Conservation (phyloP, 2,888 invertebrate species). For the Rhagonycha lutea region DNA sequence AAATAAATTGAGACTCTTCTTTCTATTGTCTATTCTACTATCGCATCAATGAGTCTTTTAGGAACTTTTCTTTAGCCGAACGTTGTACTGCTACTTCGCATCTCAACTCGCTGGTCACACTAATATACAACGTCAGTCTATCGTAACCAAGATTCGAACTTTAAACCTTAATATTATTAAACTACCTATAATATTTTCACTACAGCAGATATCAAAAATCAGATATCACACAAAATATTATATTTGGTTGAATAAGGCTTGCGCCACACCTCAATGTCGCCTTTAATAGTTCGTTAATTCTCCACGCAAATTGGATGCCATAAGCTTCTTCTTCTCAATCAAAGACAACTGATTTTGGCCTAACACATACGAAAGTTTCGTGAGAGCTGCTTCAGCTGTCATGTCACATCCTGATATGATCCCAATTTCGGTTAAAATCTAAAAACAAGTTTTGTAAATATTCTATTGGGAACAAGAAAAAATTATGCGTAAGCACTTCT, state of each 20-base stretch:
- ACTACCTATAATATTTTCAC: neutral
- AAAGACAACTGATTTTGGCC: conserved; percentile 73
- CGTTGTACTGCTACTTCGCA: no score
- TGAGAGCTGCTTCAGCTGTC: conserved; percentile 93
- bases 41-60: neutral
- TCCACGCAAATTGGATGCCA: conserved; percentile 77
- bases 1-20: neutral
- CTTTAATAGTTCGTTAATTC: conserved; percentile 68
- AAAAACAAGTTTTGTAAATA: conserved; percentile 26
- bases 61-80: no score
- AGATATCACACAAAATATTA: neutral
- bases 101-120: neutral
- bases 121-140: no score
- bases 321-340: conserved; percentile 73
- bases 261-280: neutral
- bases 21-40: neutral
- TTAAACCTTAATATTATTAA: no score
- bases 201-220: neutral
- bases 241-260: neutral
- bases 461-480: neutral
- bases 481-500: neutral
- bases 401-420: conserved; percentile 83
- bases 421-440: conserved; percentile 68
- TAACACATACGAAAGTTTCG: conserved; percentile 88
- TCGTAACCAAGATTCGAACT: no score